Base-by-base conservation (phyloP, 1,140 invertebrate genomes). In the Drosophila nigrodunni region DNA sequence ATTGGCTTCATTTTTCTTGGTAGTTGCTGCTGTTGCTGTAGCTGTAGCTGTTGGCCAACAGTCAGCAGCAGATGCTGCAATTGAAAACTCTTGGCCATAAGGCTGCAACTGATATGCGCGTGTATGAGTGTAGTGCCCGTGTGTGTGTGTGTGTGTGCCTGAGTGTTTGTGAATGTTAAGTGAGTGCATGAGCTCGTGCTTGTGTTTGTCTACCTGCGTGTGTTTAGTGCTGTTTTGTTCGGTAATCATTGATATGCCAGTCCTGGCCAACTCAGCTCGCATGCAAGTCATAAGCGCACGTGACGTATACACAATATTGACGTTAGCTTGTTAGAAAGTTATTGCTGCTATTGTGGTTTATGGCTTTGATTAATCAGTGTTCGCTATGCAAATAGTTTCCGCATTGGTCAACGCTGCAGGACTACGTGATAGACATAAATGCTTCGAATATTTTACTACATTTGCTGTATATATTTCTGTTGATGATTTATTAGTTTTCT, bases 291-390 rank as follows among this genome's bases (percentile, higher is more conserved):
- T 25, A 46, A 41, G 57, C 59, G 41, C 44, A 88, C 82, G 77
- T 87, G 83, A 59, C 80, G 80, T 87, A 87, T 88, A 66, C 77
- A 80, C 77, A 88, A 87, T 88, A 72, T 88, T 49, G 65, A 37
- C 52, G 46, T 41, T 41, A 15, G 58, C 37, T 30, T 5, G 25
- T 30, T 25, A 47, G n/a, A 39, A 62, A 18, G 41, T 46, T 46
- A 37, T 35, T 3, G 54, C 43, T 34, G 34, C 50, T 41, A 13
- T 55, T 49, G 13, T 39, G 25, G 2, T 11, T 9, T n/a, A 39
- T 57, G 54, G 39, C 64, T 68, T 54, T 61, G 71, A 74, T 74
- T 74, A 74, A 68, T 61, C 65, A 55, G 57, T 49, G 65, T 68
- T 47, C 57, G 41, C 1, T 39, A 73, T 67, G 70, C 64, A 59